These are phyloP conservation scores for Girardinus metallicus DNA, from an alignment of 2,797 vertebrate species.

Conservation along the genomic window DNA sequence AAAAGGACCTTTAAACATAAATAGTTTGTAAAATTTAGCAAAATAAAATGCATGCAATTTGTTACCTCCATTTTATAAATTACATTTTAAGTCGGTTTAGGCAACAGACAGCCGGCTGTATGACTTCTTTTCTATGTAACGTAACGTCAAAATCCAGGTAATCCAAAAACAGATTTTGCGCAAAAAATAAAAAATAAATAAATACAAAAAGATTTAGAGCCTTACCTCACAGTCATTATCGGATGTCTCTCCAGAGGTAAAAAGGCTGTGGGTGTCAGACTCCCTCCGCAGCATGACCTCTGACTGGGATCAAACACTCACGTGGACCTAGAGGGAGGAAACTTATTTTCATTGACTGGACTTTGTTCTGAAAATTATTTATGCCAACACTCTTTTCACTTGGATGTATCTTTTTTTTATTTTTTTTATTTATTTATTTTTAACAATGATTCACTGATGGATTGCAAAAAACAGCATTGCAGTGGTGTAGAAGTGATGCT, in stretches of 20 bases:
- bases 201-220: neutral
- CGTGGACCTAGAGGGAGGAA: constrained; percentile 51
- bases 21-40: neutral
- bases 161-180: neutral
- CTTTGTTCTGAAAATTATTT: neutral
- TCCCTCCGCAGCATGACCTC: constrained; percentile 78
- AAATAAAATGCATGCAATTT: neutral
- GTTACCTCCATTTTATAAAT: neutral
- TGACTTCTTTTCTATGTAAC: neutral
- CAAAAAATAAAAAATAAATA: no score
- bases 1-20: neutral
- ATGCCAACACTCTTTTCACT: neutral
- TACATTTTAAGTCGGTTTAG: neutral
- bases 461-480: neutral
- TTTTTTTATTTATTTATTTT: neutral
- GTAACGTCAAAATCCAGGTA: neutral
- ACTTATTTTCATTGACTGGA: neutral
- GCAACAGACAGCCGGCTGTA: neutral
- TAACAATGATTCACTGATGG: neutral
- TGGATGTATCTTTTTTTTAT: neutral
- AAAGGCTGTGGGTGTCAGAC: constrained; percentile 71
- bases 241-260: constrained; percentile 77
- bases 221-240: constrained; percentile 81
- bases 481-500: constrained; percentile 15
- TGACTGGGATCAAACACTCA: constrained; percentile 65